These are phyloP conservation scores for Phymanthus crucifer DNA, from an alignment of 92 coral and sea anemone species.

Conservation along the genomic window DNA sequence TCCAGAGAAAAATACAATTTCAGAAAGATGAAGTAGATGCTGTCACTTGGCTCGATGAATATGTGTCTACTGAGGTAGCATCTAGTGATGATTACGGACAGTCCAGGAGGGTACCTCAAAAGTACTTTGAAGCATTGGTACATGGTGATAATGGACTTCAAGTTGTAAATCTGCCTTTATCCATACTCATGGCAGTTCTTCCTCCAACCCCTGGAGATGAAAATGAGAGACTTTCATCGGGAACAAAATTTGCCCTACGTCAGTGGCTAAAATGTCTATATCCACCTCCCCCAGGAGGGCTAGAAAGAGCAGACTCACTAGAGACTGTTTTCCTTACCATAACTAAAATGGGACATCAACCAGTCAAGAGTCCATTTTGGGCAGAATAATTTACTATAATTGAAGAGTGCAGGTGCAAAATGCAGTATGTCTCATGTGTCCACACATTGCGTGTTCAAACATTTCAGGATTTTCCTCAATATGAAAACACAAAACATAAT, in stretches of 20 bases:
- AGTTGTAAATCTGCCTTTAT: slow-evolving; percentile 69
- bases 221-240: slow-evolving; percentile 78
- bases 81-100: slow-evolving; percentile 94
- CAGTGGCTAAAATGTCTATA: slow-evolving; percentile 73
- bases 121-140: slow-evolving; percentile 83
- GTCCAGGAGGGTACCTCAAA: slow-evolving; percentile 63
- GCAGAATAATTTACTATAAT: slow-evolving; percentile 5
- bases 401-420: not conserved
- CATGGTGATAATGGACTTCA: slow-evolving; percentile 47
- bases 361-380: slow-evolving; percentile 57
- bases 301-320: slow-evolving; percentile 35
- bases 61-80: slow-evolving; percentile 54
- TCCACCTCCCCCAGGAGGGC: slow-evolving; percentile 18
- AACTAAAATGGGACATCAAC: slow-evolving; percentile 61
- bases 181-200: slow-evolving; percentile 75
- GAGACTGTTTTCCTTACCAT: slow-evolving; percentile 50
- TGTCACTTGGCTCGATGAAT: slow-evolving; percentile 84
- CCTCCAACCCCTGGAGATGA: slow-evolving; percentile 56
- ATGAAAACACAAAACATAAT: no score
- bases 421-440: not conserved
- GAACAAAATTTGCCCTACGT: slow-evolving; percentile 85
- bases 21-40: slow-evolving; percentile 73
- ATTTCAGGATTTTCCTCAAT: no score
- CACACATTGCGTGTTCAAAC: no score
- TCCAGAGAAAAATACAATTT: slow-evolving; percentile 55